Base-by-base conservation (phyloP, 2,888 invertebrate genomes). In the Leuctra nigra region DNA sequence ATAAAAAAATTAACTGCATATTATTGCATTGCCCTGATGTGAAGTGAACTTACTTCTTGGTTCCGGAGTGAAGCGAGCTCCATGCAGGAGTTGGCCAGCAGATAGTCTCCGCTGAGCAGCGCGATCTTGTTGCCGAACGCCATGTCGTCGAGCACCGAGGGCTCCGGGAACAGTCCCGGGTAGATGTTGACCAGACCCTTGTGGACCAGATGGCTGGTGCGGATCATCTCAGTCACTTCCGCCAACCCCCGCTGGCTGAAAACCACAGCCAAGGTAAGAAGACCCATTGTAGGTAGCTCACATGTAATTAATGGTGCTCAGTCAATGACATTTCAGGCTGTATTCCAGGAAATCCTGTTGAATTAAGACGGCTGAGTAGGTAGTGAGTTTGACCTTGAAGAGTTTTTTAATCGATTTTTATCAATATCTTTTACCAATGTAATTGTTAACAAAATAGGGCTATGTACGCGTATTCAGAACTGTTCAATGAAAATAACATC, bases 171-270 rank as follows among this genome's bases (percentile, higher is more conserved):
- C 59, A 77, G 71, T 3, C 74, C 75, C 16, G 80, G 77, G 66
- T 84, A 83, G 68, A 91, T 81, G 71, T 95, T 92, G 18, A 94
- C 88, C 58, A 95, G 77, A 52, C 81, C 90, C 69, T 86, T 89
- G 73, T 97, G 96, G 13, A 96, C 89, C 61, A 94, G 76, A 70
- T 92, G 89, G 18, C 94, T 91, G 0, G 94, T 94, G 47, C 94
- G 82, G 61, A 96, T 93, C 91, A 96, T 92, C 76, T 96, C 96
- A 0, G 91, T 91, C n/a, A 95, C 90, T 73, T 96, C 95, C 0
- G 95, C 95, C 53, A 96, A 73, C 1, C 87, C 88, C 58, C 91
- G 79, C 71, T 93, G 93, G 62, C 90, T 84, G 68, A 39, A 68
- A 66, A 44, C 59, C 11, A 29, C 6, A 29, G 11, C 29, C 7